Conservation (phyloP, 2,888 invertebrate genomes). For the Drosophila prolongata region DNA sequence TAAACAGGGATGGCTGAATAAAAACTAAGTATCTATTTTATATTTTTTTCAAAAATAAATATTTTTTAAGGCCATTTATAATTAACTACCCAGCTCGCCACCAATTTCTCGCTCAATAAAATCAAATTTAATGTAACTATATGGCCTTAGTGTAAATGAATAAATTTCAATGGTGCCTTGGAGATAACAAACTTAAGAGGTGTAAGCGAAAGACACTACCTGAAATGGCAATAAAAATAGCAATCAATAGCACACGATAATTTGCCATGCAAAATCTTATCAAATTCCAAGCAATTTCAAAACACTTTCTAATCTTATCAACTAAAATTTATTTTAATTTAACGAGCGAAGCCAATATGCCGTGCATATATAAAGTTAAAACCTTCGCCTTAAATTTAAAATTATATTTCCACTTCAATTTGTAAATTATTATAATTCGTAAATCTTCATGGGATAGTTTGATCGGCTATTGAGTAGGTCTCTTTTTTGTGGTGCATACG, state of each 20-base stretch:
- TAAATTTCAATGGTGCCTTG: background rate
- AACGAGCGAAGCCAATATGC: background rate
- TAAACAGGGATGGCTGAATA: constrained; percentile 2
- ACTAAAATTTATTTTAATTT: background rate
- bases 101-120: background rate
- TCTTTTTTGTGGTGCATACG: too few relatives aligned
- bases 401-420: background rate
- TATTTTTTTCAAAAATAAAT: too few relatives aligned
- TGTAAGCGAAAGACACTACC: background rate
- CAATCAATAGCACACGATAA: background rate
- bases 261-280: background rate
- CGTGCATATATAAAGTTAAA: too few relatives aligned
- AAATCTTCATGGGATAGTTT: background rate
- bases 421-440: too few relatives aligned
- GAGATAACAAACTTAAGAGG: constrained; percentile 1
- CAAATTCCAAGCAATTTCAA: constrained; percentile 1
- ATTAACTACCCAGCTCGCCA: too few relatives aligned
- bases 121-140: background rate
- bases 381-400: background rate
- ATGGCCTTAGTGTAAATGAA: background rate
- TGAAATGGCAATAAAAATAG: background rate
- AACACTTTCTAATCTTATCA: constrained; percentile 18
- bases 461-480: too few relatives aligned
- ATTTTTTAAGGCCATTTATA: too few relatives aligned
- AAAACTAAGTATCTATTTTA: too few relatives aligned